Conservation (phyloP, 1,140 invertebrate genomes). For the Heliconius melpomene region DNA sequence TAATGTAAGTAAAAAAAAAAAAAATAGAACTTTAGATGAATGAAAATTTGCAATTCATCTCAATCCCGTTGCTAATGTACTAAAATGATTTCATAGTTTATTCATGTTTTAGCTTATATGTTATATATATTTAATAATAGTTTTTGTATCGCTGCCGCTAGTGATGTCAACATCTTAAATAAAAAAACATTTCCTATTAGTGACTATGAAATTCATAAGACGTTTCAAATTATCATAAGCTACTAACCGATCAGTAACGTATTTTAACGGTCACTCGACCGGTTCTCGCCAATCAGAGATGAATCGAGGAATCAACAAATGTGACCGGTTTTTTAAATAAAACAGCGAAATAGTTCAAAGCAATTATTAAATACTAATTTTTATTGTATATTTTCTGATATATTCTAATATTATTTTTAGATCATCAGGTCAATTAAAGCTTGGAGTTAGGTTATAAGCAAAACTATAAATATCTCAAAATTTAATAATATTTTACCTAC, state of each 20-base stretch:
- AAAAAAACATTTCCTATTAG: constrained; percentile 2
- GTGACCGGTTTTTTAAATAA: constrained; percentile 47
- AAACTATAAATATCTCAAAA: no score
- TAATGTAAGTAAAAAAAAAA: no score
- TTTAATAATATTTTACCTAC: no score
- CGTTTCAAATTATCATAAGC: constrained; percentile 40
- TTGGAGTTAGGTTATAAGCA: no score
- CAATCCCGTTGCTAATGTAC: no score
- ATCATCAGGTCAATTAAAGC: no score
- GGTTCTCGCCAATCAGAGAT: constrained; percentile 51
- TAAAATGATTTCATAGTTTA: no score
- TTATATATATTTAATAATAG: no score
- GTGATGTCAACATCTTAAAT: background rate
- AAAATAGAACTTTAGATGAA: no score
- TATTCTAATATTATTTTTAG: no score
- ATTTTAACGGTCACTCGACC: constrained; percentile 60
- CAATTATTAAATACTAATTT: background rate
- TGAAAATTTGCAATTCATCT: no score
- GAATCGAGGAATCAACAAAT: constrained; percentile 51
- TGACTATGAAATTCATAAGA: constrained; percentile 5
- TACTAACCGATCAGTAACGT: constrained; percentile 47
- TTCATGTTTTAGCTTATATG: no score
- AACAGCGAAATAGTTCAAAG: background rate
- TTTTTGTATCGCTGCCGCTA: background rate
- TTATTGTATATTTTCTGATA: background rate